Evolutionary conservation across 2,113 vertebrate species (phyloP).

Genomic region (Corydoras maculifer): DNA sequence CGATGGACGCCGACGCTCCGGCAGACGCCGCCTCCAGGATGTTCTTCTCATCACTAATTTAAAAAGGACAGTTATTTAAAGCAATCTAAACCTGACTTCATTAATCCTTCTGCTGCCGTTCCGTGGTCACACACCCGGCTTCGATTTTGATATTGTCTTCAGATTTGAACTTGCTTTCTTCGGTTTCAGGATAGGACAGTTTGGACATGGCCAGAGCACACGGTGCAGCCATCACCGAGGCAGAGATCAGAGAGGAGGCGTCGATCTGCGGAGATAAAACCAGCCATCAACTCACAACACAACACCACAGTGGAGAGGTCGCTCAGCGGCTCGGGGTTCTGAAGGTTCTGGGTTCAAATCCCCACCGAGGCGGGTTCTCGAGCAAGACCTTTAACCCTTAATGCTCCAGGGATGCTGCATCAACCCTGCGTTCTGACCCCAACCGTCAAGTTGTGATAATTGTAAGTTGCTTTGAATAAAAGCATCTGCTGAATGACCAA

Average conservation of each 20-base stretch:
- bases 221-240: conserved; percentile 94
- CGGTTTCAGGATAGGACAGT: conserved; percentile 83
- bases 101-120: neutral
- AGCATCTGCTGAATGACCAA: too few species aligned
- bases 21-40: conserved; percentile 84
- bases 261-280: conserved; percentile 72
- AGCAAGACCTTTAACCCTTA: too few species aligned
- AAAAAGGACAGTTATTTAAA: neutral
- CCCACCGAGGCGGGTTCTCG: too few species aligned
- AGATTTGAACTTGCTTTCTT: conserved; percentile 72
- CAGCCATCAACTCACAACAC: neutral
- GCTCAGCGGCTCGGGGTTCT: too few species aligned
- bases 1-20: conserved; percentile 76
- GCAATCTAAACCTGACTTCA: neutral
- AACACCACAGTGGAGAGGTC: too few species aligned
- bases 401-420: too few species aligned
- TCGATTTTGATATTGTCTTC: conserved; percentile 61
- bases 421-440: too few species aligned
- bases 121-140: conserved; percentile 52
- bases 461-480: too few species aligned
- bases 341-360: too few species aligned
- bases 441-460: too few species aligned
- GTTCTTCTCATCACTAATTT: conserved; percentile 75
- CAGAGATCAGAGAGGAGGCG: conserved; percentile 77
- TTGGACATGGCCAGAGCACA: conserved; percentile 88